These are phyloP conservation scores for Pseudorhombus dupliciocellatus DNA, from an alignment of 2,113 vertebrate genomes.

Conservation along the genomic window DNA sequence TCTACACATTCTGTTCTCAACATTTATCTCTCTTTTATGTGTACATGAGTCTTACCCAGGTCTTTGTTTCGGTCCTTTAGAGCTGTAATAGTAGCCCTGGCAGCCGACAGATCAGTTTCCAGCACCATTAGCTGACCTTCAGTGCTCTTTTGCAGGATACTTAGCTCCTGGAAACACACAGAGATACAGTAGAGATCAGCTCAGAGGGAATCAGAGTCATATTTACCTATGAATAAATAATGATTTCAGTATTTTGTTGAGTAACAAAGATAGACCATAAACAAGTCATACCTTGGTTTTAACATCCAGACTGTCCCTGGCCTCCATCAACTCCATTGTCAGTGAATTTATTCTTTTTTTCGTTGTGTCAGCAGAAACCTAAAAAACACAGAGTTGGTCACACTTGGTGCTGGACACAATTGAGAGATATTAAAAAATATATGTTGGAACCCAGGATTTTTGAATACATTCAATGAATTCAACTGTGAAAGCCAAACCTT, in stretches of 20 bases:
- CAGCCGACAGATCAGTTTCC: constrained; percentile 75
- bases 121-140: constrained; percentile 75
- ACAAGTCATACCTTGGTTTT: constrained; percentile 83
- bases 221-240: not conserved
- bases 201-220: not conserved
- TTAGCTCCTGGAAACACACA: constrained; percentile 74
- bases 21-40: not conserved
- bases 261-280: not conserved
- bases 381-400: not conserved
- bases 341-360: constrained; percentile 90
- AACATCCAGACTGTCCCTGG: constrained; percentile 85
- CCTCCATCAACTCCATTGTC: constrained; percentile 90
- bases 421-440: not conserved
- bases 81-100: constrained; percentile 56
- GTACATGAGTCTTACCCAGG: constrained; percentile 71
- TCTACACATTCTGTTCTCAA: not conserved
- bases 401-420: not conserved
- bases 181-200: not conserved
- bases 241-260: not conserved
- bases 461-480: not conserved
- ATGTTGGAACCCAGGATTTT: not conserved
- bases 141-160: constrained; percentile 75
- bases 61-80: constrained; percentile 79
- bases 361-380: constrained; percentile 89
- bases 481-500: constrained; percentile 81